Evolutionary conservation across 2,797 vertebrate genomes (phyloP), one percentile per base, ranked within the genome.

Genomic region (Tragelaphus oryx): DNA sequence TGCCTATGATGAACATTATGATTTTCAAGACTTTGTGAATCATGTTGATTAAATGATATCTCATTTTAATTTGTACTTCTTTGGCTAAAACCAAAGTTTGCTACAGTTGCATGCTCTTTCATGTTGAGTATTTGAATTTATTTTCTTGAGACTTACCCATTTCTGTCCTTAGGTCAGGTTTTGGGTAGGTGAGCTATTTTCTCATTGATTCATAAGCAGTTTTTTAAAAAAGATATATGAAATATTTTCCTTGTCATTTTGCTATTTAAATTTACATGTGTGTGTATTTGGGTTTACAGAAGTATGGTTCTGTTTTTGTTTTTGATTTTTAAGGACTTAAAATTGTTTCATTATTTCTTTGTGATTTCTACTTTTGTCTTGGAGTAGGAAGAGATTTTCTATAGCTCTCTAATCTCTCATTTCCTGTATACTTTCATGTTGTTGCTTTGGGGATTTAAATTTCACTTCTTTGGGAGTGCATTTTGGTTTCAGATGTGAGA

Each of bases 401-500:
- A 12, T 84, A 44, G 78, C 17, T 60, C 10, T 60, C 62, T 78
- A 14, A 26, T 48, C 52, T 57, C 65, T 94, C 24, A 59, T 75
- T 94, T 95, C 57, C 79, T 75, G 87, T 76, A 14, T 57, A 75
- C 28, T 82, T 96, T 91, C 78, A 50, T 33, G 37, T 60, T 91
- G 46, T 85, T 92, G 60, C 16, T 86, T 88, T 90, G 41, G 4
- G 30, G 30, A 46, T 48, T 57, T 76, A 52, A 87, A 81, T 78
- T 93, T 94, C 88, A 74, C n/a, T 93, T 95, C 33, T 33, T 85
- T 75, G 30, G n/a, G 37, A 90, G 52, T 75, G 17, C 68, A 75
- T 90, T 93, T 92, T 87, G 17, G 37, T 88, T 76, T 90, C 71
- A 81, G 54, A 41, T 93, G 59, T 93, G 50, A 89, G 81, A 33